phyloP scores from a whole-genome alignment of 2,888 invertebrate genomes.

The Pristionchus fissidentatus region DNA sequence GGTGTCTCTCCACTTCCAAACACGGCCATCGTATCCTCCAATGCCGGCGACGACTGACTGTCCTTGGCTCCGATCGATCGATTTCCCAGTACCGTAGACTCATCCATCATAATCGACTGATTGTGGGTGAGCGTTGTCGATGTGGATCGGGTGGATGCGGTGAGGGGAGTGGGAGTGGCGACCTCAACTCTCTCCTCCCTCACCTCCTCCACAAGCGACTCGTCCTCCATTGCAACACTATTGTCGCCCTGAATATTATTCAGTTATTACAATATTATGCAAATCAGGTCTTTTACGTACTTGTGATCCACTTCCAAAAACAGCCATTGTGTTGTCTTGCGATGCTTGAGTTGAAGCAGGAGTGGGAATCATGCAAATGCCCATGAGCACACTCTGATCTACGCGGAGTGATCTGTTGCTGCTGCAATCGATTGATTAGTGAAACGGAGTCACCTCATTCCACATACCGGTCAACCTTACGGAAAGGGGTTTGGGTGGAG shows the following conservation, averaged over 20 bases:
- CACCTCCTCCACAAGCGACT: not conserved
- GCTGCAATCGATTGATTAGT: slow-evolving; percentile 1
- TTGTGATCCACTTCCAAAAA: slow-evolving; percentile 17
- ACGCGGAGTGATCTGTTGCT: not conserved
- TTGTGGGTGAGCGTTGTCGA: no score
- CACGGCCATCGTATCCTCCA: slow-evolving; percentile 10
- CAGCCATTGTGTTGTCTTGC: slow-evolving; percentile 13
- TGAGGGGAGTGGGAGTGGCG: not conserved
- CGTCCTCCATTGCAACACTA: slow-evolving; percentile 7
- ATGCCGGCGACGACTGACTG: slow-evolving; percentile 2
- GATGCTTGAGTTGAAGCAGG: slow-evolving; percentile 30
- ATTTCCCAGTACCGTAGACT: no score
- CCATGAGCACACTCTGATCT: slow-evolving; percentile 8
- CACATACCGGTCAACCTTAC: no score
- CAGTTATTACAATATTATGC: not conserved
- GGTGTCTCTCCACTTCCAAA: not conserved
- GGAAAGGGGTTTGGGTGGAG: no score
- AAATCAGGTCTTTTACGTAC: not conserved
- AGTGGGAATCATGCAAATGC: not conserved
- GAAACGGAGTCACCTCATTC: no score
- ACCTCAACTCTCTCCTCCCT: not conserved
- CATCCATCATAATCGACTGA: not conserved
- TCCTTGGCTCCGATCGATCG: no score
- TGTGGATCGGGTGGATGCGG: not conserved
- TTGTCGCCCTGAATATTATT: not conserved